Evolutionary conservation across 2,888 invertebrate species (phyloP).

Genomic region (Pristionchus fissidentatus): DNA sequence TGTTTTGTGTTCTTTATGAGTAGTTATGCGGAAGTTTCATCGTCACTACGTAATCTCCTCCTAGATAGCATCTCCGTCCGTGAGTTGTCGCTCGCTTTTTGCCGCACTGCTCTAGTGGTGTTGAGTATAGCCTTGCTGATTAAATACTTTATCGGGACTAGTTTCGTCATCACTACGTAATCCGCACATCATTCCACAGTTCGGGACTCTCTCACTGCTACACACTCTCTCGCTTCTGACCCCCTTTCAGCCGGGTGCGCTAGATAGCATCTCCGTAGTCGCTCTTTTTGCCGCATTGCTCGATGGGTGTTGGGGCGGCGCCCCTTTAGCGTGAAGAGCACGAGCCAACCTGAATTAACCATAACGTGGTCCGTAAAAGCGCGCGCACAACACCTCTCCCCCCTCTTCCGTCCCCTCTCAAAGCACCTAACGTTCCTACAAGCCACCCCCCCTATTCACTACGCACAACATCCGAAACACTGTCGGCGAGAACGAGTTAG

Average conservation of each 20-base stretch:
- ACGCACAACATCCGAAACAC: neutral
- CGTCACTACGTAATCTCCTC: too few relatives aligned
- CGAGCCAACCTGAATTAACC: conserved; percentile 32
- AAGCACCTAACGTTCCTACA: too few relatives aligned
- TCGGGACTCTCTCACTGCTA: neutral
- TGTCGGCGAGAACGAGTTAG: neutral
- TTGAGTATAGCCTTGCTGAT: too few relatives aligned
- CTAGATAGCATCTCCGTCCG: neutral
- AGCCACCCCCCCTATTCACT: neutral
- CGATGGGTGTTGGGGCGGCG: neutral
- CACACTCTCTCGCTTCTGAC: neutral
- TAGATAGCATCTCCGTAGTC: conserved; percentile 8
- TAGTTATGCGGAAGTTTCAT: too few relatives aligned
- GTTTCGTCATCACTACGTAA: too few relatives aligned
- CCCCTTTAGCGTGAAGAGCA: neutral
- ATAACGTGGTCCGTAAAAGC: conserved; percentile 25
- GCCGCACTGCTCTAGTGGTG: too few relatives aligned
- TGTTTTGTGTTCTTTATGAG: too few relatives aligned
- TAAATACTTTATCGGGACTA: too few relatives aligned
- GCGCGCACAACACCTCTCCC: neutral
- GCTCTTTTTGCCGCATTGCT: conserved; percentile 22
- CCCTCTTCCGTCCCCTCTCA: neutral
- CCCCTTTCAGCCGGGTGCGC: neutral
- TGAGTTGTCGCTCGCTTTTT: neutral
- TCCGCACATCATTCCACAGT: neutral